These are phyloP conservation scores for Balanococcus diminutus DNA, from an alignment of 2,888 invertebrate species.

Conservation along the genomic window DNA sequence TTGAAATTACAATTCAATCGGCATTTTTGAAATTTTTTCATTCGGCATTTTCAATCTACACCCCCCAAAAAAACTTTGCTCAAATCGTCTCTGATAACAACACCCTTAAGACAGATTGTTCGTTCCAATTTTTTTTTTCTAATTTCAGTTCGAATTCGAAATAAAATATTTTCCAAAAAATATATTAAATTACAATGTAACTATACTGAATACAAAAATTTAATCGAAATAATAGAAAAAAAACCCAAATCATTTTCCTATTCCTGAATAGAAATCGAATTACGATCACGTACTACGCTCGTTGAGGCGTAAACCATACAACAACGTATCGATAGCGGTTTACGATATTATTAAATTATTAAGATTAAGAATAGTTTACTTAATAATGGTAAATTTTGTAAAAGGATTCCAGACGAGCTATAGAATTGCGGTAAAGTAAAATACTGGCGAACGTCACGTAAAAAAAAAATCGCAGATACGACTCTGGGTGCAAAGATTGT, in stretches of 20 bases:
- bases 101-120: too few relatives aligned
- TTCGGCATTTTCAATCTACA: too few relatives aligned
- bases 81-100: too few relatives aligned
- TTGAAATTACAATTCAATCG: too few relatives aligned
- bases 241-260: neutral
- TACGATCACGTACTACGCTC: neutral
- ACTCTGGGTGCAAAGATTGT: slow-evolving; percentile 39
- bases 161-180: too few relatives aligned
- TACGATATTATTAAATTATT: neutral
- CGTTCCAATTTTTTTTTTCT: too few relatives aligned
- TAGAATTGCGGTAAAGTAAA: slow-evolving; percentile 32
- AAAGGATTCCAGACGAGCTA: neutral
- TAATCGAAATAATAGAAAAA: neutral
- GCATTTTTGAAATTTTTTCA: too few relatives aligned
- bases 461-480: neutral
- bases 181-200: too few relatives aligned
- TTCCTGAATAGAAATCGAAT: slow-evolving; percentile 4
- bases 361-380: neutral
- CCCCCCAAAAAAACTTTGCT: too few relatives aligned
- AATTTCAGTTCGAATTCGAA: too few relatives aligned
- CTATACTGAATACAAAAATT: neutral
- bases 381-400: neutral
- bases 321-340: slow-evolving; percentile 10
- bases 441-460: neutral
- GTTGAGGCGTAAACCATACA: slow-evolving; percentile 31